A percentile compares a stretch with the other conserved stretches of the same genome.
These are phyloP conservation scores for Tenthredo notha DNA, from an alignment of 2,888 invertebrate species.

Conservation along the genomic window DNA sequence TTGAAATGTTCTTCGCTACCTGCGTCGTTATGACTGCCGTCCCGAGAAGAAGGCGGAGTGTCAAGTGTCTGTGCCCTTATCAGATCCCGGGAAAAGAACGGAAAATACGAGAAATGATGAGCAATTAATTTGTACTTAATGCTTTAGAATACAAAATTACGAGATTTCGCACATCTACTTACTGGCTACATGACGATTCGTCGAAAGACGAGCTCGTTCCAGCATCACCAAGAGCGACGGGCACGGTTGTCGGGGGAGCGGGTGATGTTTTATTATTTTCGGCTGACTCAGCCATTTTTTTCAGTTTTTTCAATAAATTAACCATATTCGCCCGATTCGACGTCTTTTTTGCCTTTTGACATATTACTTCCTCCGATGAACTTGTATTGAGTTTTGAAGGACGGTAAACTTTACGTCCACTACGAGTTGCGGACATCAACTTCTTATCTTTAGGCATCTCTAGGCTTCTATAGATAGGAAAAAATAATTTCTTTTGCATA, in stretches of 20 bases:
- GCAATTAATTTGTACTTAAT: conserved; percentile 36
- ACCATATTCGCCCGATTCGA: conserved; percentile 28
- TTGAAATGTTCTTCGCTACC: conserved; percentile 26
- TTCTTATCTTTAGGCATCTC: conserved; percentile 33
- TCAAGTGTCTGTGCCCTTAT: conserved; percentile 26
- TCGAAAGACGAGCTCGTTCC: conserved; percentile 8
- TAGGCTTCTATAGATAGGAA: conserved; percentile 14
- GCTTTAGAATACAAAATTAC: conserved; percentile 24
- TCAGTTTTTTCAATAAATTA: conserved; percentile 26
- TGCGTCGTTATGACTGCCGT: conserved; percentile 21
- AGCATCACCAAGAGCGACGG: conserved; percentile 24
- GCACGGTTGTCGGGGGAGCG: conserved; percentile 23
- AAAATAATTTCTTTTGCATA: conserved; percentile 20
- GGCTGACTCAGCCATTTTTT: conserved; percentile 28
- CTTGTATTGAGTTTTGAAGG: conserved; percentile 36
- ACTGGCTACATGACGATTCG: conserved; percentile 31
- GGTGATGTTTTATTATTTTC: conserved; percentile 16
- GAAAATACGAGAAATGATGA: conserved; percentile 24
- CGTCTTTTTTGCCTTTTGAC: conserved; percentile 13
- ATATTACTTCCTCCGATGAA: conserved; percentile 36
- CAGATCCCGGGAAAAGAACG: conserved; percentile 29
- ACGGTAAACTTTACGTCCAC: conserved; percentile 38
- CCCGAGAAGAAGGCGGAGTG: conserved; percentile 14
- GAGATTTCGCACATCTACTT: conserved; percentile 36
- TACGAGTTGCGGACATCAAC: conserved; percentile 34